Conservation (phyloP, 2,888 invertebrate species). For the Psococerastis gibbosa region DNA sequence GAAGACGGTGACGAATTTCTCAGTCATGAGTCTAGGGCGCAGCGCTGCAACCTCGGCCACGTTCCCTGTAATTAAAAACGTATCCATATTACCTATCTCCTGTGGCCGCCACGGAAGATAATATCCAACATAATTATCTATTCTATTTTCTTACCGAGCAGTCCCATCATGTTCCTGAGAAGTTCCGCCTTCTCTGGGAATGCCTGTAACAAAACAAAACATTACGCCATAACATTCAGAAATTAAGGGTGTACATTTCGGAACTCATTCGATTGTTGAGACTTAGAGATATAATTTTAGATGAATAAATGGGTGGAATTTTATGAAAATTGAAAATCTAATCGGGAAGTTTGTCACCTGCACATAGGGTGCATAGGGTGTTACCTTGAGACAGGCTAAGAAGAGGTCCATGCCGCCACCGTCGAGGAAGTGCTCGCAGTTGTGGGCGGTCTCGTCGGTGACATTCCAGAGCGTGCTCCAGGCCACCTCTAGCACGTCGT, state of each 20-base stretch:
- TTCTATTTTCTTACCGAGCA: too few species aligned
- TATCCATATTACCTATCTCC: too few species aligned
- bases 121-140: too few species aligned
- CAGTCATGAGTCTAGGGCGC: slow-evolving; percentile 64
- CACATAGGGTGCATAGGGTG: too few species aligned
- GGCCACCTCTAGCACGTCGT: slow-evolving; percentile 91
- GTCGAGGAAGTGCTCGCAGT: slow-evolving; percentile 79
- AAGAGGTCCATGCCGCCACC: slow-evolving; percentile 81
- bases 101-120: too few species aligned
- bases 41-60: slow-evolving; percentile 83
- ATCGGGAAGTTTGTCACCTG: too few species aligned
- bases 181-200: slow-evolving; percentile 81
- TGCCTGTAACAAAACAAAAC: slow-evolving; percentile 37
- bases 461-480: slow-evolving; percentile 99
- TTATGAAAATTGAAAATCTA: slow-evolving; percentile 14
- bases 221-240: too few species aligned
- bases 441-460: slow-evolving; percentile 86
- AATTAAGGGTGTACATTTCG: too few species aligned
- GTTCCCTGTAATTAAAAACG: too few species aligned
- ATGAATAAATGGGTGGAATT: slow-evolving; percentile 1
- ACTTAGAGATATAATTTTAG: slow-evolving; percentile 4
- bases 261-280: too few species aligned
- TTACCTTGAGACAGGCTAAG: slow-evolving; percentile 70
- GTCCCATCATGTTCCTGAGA: slow-evolving; percentile 94
- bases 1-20: slow-evolving; percentile 69